A percentile compares a stretch with the other conserved stretches of the same genome.
Conservation (phyloP, 2,113 vertebrate genomes). For the Paratilapia polleni region DNA sequence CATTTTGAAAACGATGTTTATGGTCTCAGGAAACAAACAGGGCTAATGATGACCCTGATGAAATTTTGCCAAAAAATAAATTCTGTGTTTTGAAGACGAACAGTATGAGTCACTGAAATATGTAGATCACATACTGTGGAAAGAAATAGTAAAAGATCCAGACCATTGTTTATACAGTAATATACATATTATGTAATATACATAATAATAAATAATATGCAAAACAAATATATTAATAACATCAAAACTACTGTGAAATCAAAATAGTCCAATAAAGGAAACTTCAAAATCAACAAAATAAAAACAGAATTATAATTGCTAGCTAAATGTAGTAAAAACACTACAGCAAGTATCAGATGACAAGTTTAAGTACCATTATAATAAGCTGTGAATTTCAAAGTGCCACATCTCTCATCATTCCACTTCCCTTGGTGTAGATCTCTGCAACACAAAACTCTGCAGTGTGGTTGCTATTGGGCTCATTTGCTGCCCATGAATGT, state of each 20-base stretch:
- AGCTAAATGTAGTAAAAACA: neutral
- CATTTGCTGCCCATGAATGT: conserved; percentile 84
- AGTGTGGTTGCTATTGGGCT: conserved; percentile 87
- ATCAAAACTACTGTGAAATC: neutral
- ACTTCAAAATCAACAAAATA: neutral
- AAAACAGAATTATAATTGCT: neutral
- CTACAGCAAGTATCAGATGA: fast-evolving
- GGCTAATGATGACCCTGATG: neutral
- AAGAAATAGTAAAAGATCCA: too few species aligned
- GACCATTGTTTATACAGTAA: too few species aligned
- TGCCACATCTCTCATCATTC: conserved; percentile 87
- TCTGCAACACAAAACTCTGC: conserved; percentile 91
- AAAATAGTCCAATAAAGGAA: neutral
- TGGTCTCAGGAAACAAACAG: conserved; percentile 33
- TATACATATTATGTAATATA: too few species aligned
- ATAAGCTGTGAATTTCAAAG: conserved; percentile 72
- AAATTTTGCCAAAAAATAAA: neutral
- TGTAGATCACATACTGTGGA: too few species aligned
- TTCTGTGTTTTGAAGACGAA: too few species aligned
- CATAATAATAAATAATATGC: too few species aligned
- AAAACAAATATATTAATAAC: neutral
- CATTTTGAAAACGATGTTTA: neutral
- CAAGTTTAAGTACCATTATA: conserved; percentile 56
- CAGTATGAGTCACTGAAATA: too few species aligned
- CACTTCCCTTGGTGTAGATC: conserved; percentile 89